Conservation (phyloP, 1,140 invertebrate genomes). For the Platyscapa corneri region DNA sequence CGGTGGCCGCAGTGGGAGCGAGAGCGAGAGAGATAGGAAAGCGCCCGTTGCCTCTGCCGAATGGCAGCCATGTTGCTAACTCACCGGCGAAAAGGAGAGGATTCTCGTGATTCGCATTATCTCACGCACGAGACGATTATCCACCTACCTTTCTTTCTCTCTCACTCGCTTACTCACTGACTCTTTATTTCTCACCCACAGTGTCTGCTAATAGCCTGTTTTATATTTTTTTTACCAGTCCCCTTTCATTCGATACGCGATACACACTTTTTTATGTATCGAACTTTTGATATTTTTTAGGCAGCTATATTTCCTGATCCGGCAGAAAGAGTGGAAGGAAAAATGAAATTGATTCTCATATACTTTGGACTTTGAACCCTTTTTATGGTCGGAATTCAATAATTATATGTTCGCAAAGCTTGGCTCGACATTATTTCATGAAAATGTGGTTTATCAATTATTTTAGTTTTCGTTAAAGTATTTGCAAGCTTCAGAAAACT, state of each 20-base stretch:
- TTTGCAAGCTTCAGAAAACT: too few relatives aligned
- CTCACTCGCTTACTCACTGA: neutral
- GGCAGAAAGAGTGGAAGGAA: neutral
- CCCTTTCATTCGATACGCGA: too few relatives aligned
- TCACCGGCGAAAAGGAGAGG: conserved; percentile 4
- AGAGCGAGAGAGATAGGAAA: conserved; percentile 16
- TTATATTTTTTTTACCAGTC: neutral
- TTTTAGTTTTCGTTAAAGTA: too few relatives aligned
- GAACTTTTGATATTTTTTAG: too few relatives aligned
- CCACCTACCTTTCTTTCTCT: neutral
- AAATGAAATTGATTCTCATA: neutral
- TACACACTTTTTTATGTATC: too few relatives aligned
- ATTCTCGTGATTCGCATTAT: conserved; percentile 28
- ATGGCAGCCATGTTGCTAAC: conserved; percentile 18
- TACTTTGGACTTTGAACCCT: neutral
- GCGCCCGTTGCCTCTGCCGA: neutral
- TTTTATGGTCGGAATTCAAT: neutral
- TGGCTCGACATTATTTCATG: too few relatives aligned
- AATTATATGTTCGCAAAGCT: too few relatives aligned
- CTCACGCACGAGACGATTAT: conserved; percentile 1
- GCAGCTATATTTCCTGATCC: neutral
- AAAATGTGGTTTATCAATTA: too few relatives aligned
- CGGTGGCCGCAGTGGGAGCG: conserved; percentile 16
- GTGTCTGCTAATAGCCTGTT: neutral
- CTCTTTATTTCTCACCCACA: neutral